phyloP scores from a whole-genome alignment of 2,797 vertebrate species.

The Lepus townsendii region DNA sequence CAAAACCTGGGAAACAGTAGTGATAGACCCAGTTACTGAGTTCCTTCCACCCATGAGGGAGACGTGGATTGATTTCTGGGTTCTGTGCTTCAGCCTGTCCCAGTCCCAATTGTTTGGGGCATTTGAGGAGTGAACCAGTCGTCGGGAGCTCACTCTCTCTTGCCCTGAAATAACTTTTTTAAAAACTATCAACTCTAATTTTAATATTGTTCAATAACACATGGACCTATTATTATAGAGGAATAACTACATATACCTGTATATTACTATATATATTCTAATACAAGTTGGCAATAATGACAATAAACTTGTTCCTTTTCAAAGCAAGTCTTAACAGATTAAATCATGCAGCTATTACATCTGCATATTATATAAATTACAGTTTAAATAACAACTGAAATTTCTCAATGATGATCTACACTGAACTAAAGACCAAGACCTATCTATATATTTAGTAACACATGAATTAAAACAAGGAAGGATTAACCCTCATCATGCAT shows the following conservation, averaged over 20 bases:
- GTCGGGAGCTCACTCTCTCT: too few species aligned
- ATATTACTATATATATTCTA: not conserved
- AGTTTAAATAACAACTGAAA: slow-evolving; percentile 59
- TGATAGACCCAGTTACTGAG: too few species aligned
- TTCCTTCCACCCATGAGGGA: too few species aligned
- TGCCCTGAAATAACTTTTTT: too few species aligned
- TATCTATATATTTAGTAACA: not conserved
- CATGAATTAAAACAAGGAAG: slow-evolving; percentile 11
- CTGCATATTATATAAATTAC: slow-evolving; percentile 47
- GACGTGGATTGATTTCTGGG: too few species aligned
- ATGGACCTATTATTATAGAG: not conserved
- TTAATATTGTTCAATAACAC: slow-evolving; percentile 45
- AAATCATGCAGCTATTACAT: slow-evolving; percentile 20
- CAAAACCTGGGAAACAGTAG: too few species aligned
- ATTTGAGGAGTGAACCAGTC: too few species aligned
- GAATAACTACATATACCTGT: not conserved
- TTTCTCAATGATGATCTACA: slow-evolving; percentile 49
- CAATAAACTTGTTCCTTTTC: slow-evolving; percentile 2
- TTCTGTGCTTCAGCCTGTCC: too few species aligned
- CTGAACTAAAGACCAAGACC: slow-evolving; percentile 35
- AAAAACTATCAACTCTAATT: not conserved
- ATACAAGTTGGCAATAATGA: slow-evolving; percentile 48
- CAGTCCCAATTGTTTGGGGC: too few species aligned
- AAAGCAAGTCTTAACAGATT: slow-evolving; percentile 23
- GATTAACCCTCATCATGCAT: not conserved